Percentiles rank a stretch among this genome's conserved stretches.
phyloP scores from a whole-genome alignment of 2,888 invertebrate genomes.

The Gastrophysa polygoni region DNA sequence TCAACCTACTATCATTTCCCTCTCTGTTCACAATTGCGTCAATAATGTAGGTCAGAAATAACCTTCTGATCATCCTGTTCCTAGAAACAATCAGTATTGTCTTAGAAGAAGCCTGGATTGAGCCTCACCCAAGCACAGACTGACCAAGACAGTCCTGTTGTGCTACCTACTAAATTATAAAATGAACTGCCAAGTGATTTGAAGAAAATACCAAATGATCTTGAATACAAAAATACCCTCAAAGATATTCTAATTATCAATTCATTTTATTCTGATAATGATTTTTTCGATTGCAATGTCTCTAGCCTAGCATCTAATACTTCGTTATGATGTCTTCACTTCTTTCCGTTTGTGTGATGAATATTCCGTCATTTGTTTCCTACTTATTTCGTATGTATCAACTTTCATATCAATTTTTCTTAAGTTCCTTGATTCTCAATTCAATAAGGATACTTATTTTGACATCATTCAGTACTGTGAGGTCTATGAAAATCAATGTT shows the following conservation, averaged over 20 bases:
- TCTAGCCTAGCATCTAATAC: too few species aligned
- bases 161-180: neutral
- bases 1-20: neutral
- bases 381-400: too few species aligned
- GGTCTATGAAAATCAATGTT: too few species aligned
- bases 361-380: neutral
- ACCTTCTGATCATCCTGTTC: neutral
- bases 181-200: neutral
- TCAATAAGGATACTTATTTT: too few species aligned
- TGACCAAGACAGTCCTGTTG: neutral
- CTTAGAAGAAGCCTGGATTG: neutral
- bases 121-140: neutral
- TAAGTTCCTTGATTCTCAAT: too few species aligned
- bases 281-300: too few species aligned
- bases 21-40: neutral
- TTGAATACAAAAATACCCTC: neutral
- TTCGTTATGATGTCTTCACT: neutral
- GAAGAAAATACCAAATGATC: too few species aligned
- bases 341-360: neutral
- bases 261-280: too few species aligned
- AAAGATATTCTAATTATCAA: too few species aligned
- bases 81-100: neutral
- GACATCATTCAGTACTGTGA: too few species aligned
- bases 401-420: too few species aligned
- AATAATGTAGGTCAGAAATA: neutral